Conservation (phyloP, 2,797 vertebrate genomes). For the Capromys pilorides region DNA sequence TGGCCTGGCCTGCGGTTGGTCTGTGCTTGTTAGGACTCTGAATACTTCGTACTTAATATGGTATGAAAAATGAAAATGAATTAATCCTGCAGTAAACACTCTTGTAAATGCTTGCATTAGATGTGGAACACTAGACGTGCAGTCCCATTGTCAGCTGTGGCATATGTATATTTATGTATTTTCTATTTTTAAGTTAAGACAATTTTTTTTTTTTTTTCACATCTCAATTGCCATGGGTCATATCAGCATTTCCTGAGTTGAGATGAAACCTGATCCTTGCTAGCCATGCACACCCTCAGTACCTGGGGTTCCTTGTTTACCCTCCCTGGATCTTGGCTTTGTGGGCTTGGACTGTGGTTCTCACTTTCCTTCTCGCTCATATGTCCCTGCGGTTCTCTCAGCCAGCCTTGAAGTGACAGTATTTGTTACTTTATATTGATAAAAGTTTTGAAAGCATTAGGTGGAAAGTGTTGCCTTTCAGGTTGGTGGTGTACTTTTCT, state of each 20-base stretch:
- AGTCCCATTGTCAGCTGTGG: background rate
- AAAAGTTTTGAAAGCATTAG: conserved; percentile 5
- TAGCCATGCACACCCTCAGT: background rate
- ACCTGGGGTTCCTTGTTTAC: background rate
- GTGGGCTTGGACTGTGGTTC: background rate
- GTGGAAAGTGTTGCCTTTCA: background rate
- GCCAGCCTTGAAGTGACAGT: conserved; percentile 13
- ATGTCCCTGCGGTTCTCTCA: background rate
- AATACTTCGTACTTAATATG: background rate
- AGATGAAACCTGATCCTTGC: background rate
- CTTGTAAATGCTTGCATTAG: background rate
- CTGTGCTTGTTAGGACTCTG: background rate
- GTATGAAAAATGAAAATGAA: background rate
- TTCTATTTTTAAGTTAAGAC: background rate
- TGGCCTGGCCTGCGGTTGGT: background rate
- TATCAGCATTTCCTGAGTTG: background rate
- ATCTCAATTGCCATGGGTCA: background rate
- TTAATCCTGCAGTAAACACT: background rate
- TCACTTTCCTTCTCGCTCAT: background rate
- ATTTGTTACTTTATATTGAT: conserved; percentile 20
- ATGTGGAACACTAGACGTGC: background rate
- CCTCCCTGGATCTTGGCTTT: background rate
- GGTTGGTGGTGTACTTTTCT: background rate
- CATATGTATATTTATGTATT: background rate
- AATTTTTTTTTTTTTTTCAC: background rate